These are phyloP conservation scores for Coregonus sp. DNA, from an alignment of 2,797 vertebrate species.

Conservation along the genomic window DNA sequence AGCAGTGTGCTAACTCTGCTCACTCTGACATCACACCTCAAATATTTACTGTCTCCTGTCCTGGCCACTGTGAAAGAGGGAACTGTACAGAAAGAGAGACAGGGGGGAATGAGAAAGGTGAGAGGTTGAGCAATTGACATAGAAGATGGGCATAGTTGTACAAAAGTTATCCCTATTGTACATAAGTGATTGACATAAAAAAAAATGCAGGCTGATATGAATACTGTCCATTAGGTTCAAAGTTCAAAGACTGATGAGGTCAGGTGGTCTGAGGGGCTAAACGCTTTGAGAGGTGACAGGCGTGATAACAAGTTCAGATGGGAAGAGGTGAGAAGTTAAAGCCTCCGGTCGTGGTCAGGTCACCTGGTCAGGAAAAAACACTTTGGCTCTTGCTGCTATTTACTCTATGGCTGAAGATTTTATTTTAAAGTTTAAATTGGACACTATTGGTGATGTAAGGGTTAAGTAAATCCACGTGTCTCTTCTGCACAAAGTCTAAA, in stretches of 20 bases:
- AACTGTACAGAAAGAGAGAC: conserved; percentile 17
- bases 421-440: too few species aligned
- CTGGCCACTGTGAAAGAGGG: conserved; percentile 27
- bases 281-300: not conserved
- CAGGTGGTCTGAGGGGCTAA: not conserved
- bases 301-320: not conserved
- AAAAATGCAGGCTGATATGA: not conserved
- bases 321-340: not conserved
- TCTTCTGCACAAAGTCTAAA: too few species aligned
- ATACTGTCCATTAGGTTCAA: not conserved
- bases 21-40: conserved; percentile 47
- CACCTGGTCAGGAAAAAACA: too few species aligned
- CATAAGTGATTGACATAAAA: not conserved
- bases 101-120: too few species aligned
- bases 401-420: too few species aligned
- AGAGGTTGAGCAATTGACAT: not conserved
- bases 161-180: too few species aligned
- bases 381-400: too few species aligned
- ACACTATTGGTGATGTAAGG: too few species aligned
- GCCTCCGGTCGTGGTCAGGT: too few species aligned
- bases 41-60: conserved; percentile 56
- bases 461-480: too few species aligned
- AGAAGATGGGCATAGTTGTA: not conserved
- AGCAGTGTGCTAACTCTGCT: conserved; percentile 32
- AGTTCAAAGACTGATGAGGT: conserved; percentile 17